Base-by-base conservation (phyloP, 2,113 vertebrate genomes). In the Pontoporia blainvillei region DNA sequence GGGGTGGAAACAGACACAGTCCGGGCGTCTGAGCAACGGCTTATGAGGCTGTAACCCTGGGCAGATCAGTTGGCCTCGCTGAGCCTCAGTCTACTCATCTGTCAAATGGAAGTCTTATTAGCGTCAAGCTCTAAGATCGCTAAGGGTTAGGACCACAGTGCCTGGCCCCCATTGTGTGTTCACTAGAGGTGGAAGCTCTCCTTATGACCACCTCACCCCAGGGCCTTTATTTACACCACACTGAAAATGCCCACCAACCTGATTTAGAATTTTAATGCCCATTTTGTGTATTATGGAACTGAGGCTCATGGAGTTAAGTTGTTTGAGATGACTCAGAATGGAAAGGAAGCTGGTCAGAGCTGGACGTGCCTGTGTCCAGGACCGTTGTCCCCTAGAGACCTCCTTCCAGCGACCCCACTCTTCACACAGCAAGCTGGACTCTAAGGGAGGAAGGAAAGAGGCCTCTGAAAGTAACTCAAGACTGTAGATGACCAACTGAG, bases 1-100 rank as follows among this genome's bases (percentile, higher is more conserved):
- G 57, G 9, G 3, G 34, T 2, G 20, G 39, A n/a, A 66, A 15
- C 13, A 39, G 27, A 31, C 5, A n/a, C 0, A 1, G 1, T 23
- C 31, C 52, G 15, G 39, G 17, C 6, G 0, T 64, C 44, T 44
- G 66, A 29, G 36, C 27, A 13, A 39, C 5, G 3, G 27, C 25
- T 20, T 57, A 8, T 17, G 36, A 18, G 36, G 5, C n/a, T 27
- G 20, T 18, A 46, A 52, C 39, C 29, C 12, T 15, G 15, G 44
- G 17, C 2, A 25, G 12, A 57, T 73, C 3, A 3, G n/a, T 66
- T 18, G 34, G 18, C 6, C 29, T 44, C 20, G 4, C 27, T 23
- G 52, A 66, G 62, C 52, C 44, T 83, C n/a, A 2, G 12, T 34
- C 64, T 52, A 52, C 41, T 29, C 21, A 1, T 76, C n/a, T 91